Evolutionary conservation across 2,113 vertebrate genomes (phyloP), one percentile per base, ranked within the genome.

Genomic region (Phasianus colchicus): DNA sequence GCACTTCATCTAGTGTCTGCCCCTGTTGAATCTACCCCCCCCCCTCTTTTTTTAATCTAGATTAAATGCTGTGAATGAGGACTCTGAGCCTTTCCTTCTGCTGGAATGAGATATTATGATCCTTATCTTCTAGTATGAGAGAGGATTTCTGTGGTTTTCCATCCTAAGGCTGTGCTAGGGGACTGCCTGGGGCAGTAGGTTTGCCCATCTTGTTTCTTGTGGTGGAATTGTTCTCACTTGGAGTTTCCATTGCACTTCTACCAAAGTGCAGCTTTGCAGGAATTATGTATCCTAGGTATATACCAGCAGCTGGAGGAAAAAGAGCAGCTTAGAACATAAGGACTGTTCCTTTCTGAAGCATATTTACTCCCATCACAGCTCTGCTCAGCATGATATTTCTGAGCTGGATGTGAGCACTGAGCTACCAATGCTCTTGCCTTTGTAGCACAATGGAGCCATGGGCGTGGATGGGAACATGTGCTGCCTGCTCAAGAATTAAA

Each of bases 151-250:
- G 19, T 15, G 20, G 5, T 29, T 32, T 61, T 70, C 63, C 16
- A 1, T 13, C 25, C 6, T 4, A 43, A 52, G 24, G 6, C 16
- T 64, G 24, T 48, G 18, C 18, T 43, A 15, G n/a, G 47, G 70
- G 81, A 6, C 9, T 74, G 6, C 4, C 17, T 71, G 38, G 16
- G 21, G 17, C 24, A 42, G 42, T 30, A 63, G 55, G 22, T 29
- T 78, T 27, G 19, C 65, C 30, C 36, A 5, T 9, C 32, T 63
- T 24, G 38, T 45, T 40, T 27, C 5, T 42, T 65, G 7, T 0
- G 0, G 0, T 29, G 75, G 55, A 64, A 7, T 13, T 9, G 4
- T 32, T 67, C 30, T 47, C 10, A 1, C 38, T 50, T 8, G 5
- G 38, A 47, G 11, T 22, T 61, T 36, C 65, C 43, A 2, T 30